Evolutionary conservation across 2,797 vertebrate species (phyloP).

Genomic region (Epinephelus malabaricus): DNA sequence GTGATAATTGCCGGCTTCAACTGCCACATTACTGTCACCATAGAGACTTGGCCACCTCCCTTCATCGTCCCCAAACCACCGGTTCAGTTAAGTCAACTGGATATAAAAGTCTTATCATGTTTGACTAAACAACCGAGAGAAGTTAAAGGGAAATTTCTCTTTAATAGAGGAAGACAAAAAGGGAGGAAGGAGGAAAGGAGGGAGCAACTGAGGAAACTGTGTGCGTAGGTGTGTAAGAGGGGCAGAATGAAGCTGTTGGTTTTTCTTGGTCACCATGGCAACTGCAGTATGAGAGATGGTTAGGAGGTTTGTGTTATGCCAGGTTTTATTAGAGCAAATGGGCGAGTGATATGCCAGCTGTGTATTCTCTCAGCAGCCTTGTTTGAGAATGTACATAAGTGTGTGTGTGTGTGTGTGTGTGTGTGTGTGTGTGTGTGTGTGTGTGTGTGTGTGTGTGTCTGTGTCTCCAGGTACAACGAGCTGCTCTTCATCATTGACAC

Average conservation of each 20-base stretch:
- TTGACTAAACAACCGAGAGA: slow-evolving; percentile 7
- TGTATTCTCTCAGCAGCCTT: background rate
- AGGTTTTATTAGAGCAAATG: slow-evolving; percentile 60
- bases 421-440: slow-evolving; percentile 19
- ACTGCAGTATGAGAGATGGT: slow-evolving; percentile 69
- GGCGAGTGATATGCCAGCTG: slow-evolving; percentile 39
- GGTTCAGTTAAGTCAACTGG: slow-evolving; percentile 8
- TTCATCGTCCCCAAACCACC: slow-evolving; percentile 19
- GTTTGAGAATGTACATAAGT: slow-evolving; percentile 5
- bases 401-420: slow-evolving; percentile 24
- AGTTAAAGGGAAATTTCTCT: slow-evolving; percentile 13
- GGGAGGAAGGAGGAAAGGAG: slow-evolving; percentile 10
- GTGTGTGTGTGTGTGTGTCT: slow-evolving; percentile 20
- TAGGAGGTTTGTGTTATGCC: slow-evolving; percentile 49
- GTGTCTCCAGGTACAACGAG: slow-evolving; percentile 92
- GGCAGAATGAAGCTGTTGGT: slow-evolving; percentile 63
- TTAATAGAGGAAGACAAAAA: slow-evolving; percentile 7
- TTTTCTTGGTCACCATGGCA: slow-evolving; percentile 77
- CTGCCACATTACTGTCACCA: slow-evolving; percentile 56
- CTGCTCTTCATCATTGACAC: slow-evolving; percentile 99
- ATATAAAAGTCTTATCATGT: slow-evolving; percentile 22
- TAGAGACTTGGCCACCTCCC: slow-evolving; percentile 37
- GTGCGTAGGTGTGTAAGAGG: slow-evolving; percentile 48
- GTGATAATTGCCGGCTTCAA: slow-evolving; percentile 69
- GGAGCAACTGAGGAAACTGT: background rate